Base-by-base conservation (phyloP, 2,888 invertebrate species). In the Merodon equestris region DNA sequence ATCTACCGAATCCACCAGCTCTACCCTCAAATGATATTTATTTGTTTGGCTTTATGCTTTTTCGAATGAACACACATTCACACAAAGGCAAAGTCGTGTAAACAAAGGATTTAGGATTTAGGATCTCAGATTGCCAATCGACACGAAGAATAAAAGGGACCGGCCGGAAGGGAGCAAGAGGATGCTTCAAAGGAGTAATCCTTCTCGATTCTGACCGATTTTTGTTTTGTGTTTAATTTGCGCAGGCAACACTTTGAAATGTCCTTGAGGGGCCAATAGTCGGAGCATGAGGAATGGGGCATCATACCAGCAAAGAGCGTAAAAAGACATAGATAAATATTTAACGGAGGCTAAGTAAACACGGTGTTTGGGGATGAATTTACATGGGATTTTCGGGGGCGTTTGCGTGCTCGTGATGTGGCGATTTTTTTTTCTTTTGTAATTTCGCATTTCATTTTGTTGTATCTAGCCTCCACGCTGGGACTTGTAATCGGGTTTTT, bases 321-420 rank as follows among this genome's bases (percentile, higher is more conserved):
- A 60, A 66, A 60, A 66, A 66, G 60, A 48, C 27, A 71, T 27
- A 27, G 3, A 7, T 60, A 66, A 71, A 76, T 72, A 72, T 61
- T 72, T 50, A 44, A 38, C 34, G 48, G 17, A 42, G 17, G 56
- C 60, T 54, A 50, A 54, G 40, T 45, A 54, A 60, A 64, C 57
- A 42, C 10, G 12, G 17, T 58, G 36, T 53, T 50, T 56, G 50
- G 13, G 51, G 44, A 61, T 48, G 47, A 36, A 58, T 60, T 47
- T 70, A n/a, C 53, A 54, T 60, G n/a, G 12, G 27, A 17, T 15
- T 36, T 66, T 36, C 27, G 47, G 34, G 44, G 51, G 42, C 1
- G 12, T 19, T 14, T 27, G 27, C 7, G 27, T 27, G 27, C 27
- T 27, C 27, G 27, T 27, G 27, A 27, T 27, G 27, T 27, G 27